These are phyloP conservation scores for Choloepus hoffmanni DNA, from an alignment of 2,113 vertebrate genomes.

Conservation along the genomic window DNA sequence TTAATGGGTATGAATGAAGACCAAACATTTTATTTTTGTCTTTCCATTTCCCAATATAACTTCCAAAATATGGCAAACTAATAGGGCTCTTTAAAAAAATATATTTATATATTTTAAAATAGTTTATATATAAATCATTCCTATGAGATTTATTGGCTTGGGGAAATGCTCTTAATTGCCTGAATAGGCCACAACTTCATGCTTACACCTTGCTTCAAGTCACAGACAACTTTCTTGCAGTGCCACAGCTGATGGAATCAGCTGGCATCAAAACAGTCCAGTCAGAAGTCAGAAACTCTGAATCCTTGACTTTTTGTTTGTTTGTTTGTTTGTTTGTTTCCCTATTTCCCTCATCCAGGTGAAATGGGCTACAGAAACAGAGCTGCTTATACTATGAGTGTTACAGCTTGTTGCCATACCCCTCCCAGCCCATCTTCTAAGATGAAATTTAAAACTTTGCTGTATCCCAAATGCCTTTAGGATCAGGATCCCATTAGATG, in stretches of 20 bases:
- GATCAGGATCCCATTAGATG: not conserved
- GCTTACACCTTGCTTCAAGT: not conserved
- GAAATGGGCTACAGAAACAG: too few species aligned
- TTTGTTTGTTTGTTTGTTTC: too few species aligned
- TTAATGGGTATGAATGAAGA: not conserved
- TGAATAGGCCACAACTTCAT: not conserved
- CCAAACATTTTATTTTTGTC: not conserved
- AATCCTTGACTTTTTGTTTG: not conserved
- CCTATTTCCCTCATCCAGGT: not conserved
- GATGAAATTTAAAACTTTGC: not conserved
- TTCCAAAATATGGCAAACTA: not conserved
- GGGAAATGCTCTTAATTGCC: not conserved
- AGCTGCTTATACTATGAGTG: too few species aligned
- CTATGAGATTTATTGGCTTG: not conserved
- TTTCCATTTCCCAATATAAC: not conserved
- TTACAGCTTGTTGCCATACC: too few species aligned
- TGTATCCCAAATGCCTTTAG: not conserved
- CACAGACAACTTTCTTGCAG: not conserved
- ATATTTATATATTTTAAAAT: not conserved
- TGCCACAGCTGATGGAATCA: not conserved
- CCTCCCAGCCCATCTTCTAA: slow-evolving; percentile 1
- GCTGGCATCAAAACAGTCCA: not conserved
- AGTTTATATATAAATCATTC: slow-evolving; percentile 4
- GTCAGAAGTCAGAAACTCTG: not conserved
- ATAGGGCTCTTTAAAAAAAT: not conserved